Percentiles rank a stretch among this genome's conserved stretches.
These are phyloP conservation scores for Leucopsar rothschildi DNA, from an alignment of 2,113 vertebrate species.

Conservation along the genomic window DNA sequence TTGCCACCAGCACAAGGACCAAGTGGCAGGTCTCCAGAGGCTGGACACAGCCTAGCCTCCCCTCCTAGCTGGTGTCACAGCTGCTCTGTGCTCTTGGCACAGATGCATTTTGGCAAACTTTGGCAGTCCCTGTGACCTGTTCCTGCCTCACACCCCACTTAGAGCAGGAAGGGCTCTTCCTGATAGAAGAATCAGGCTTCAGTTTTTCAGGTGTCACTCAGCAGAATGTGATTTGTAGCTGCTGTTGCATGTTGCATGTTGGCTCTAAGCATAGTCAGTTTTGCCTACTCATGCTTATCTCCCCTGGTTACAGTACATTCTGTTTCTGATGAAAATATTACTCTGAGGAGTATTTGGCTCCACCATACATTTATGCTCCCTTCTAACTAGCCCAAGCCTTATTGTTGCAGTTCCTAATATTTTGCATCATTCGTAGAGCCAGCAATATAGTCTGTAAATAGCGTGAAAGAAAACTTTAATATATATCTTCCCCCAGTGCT, in stretches of 20 bases:
- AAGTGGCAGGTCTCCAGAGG: neutral
- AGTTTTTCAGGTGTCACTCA: neutral
- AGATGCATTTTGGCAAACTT: neutral
- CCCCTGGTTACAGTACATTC: neutral
- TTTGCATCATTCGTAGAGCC: constrained; percentile 17
- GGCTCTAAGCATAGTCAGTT: neutral
- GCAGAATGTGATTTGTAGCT: neutral
- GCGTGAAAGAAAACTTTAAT: neutral
- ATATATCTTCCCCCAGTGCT: neutral
- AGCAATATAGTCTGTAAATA: constrained; percentile 18
- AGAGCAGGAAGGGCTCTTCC: neutral
- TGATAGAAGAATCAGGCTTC: neutral
- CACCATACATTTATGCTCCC: neutral
- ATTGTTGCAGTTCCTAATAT: constrained; percentile 16
- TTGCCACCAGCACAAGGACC: neutral
- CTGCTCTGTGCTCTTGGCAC: neutral
- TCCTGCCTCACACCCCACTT: neutral
- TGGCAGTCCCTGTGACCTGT: neutral
- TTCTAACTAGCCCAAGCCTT: neutral
- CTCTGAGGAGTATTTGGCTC: neutral
- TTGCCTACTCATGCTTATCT: constrained; percentile 40
- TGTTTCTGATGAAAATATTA: constrained; percentile 28
- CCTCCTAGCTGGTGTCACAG: neutral
- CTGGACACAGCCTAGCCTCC: neutral
- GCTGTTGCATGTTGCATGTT: neutral